Conservation (phyloP, 2,888 invertebrate genomes). For the Brachypterus glaber region DNA sequence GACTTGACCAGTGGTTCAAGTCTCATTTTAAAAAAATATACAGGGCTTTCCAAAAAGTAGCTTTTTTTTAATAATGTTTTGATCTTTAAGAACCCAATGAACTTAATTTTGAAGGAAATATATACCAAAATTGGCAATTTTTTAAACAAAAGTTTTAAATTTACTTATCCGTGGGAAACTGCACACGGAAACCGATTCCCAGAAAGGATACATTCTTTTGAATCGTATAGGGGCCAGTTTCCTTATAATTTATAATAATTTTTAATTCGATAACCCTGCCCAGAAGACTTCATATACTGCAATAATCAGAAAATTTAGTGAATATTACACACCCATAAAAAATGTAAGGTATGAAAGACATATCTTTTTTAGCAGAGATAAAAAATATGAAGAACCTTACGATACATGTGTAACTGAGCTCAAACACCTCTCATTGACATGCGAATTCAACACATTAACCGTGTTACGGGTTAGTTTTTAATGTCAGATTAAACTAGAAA, state of each 20-base stretch:
- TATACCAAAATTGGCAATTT: constrained; percentile 5
- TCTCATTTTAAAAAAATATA: too few relatives aligned
- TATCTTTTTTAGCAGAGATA: constrained; percentile 6
- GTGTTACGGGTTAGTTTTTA: too few relatives aligned
- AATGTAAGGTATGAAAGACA: constrained; percentile 8
- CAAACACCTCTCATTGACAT: constrained; percentile 11
- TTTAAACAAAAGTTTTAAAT: constrained; percentile 2
- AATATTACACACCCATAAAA: constrained; percentile 3
- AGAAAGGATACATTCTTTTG: too few relatives aligned
- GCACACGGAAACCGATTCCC: constrained; percentile 3
- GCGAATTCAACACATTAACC: constrained; percentile 17
- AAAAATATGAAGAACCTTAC: constrained; percentile 2
- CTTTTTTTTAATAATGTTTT: too few relatives aligned
- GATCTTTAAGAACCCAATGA: too few relatives aligned
- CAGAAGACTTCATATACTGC: too few relatives aligned
- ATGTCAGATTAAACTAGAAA: too few relatives aligned
- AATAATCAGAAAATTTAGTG: neutral
- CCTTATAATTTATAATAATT: too few relatives aligned
- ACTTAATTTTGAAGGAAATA: constrained; percentile 3
- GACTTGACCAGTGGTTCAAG: too few relatives aligned
- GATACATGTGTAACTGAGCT: constrained; percentile 10
- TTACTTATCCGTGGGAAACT: constrained; percentile 2
- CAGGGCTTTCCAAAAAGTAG: too few relatives aligned
- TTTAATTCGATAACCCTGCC: too few relatives aligned
- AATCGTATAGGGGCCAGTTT: too few relatives aligned